Base-by-base conservation (phyloP, 2,888 invertebrate genomes). In the Nowickia ferox region DNA sequence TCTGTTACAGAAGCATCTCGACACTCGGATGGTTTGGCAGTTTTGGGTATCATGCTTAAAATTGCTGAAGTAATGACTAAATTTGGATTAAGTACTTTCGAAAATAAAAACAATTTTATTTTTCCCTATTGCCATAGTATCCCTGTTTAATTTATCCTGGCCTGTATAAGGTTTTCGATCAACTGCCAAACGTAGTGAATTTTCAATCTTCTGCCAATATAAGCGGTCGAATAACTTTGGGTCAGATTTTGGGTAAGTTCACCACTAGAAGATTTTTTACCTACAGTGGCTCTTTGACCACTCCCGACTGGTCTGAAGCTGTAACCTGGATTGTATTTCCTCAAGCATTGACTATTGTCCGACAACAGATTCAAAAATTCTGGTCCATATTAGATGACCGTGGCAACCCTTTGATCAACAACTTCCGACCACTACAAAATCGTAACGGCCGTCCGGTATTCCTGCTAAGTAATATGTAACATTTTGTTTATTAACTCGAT, bases 21-120 rank as follows among this genome's bases (percentile, higher is more conserved):
- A 22, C 87, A 94, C 79, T 88, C 92, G 9, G 93, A 94, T 86
- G 95, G 95, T 1, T 88, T 96, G 51, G 95, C 95, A 3, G 96
- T 96, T 0, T 90, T 96, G 19, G 95, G 94, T 0, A 93, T 95
- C 1, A 90, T 96, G 84, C 94, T 95, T 87, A 93, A 94, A 90
- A 94, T 86, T 42, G 84, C 44, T 13, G 65, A 75, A 9, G 89
- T 88, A 81, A 78, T 71, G 1, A 59, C 30, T 9, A 77, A 10
- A 13, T 55, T 71, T 22, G 46, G 57, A 59, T 17, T 40, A 2
- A 57, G 38, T 59, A 9, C 3, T 13, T 17, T 42, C 17, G 44
- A 10, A 17, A 57, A 51, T 8, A 13, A 9, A 11, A 42, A n/a
- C 9, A 53, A 0, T n/a, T 51, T 15, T 11, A 53, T 51, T 57